Conservation (phyloP, 2,888 invertebrate genomes). For the Tenthredo distinguenda region DNA sequence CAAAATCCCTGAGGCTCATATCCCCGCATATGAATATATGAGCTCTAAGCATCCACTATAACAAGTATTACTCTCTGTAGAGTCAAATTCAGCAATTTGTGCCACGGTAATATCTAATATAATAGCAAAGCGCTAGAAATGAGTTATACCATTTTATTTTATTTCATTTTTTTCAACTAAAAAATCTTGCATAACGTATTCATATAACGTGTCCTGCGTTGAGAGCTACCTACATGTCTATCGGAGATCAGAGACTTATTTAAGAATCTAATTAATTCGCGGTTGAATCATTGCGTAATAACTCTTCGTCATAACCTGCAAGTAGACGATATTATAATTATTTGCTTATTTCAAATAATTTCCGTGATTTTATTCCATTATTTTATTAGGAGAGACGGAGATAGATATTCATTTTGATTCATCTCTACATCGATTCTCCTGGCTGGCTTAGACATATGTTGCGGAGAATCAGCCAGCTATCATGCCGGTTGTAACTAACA, state of each 20-base stretch:
- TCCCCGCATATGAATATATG: conserved; percentile 1
- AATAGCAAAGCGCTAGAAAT: not conserved
- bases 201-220: not conserved
- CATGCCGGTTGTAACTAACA: conserved; percentile 38
- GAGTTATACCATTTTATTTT: not conserved
- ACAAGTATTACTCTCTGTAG: not conserved
- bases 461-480: not conserved
- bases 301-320: not conserved
- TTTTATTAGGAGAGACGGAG: not conserved
- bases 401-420: not conserved
- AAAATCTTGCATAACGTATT: not conserved
- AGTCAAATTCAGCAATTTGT: conserved; percentile 16
- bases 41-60: not conserved
- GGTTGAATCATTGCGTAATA: not conserved
- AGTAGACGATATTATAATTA: not conserved
- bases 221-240: not conserved
- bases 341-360: not conserved
- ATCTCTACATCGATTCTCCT: not conserved
- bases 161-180: not conserved
- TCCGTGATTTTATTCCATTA: no score
- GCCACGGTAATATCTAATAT: not conserved
- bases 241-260: not conserved
- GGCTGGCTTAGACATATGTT: not conserved
- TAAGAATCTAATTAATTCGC: not conserved
- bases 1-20: conserved; percentile 40